These are phyloP conservation scores for Philantomba maxwellii DNA, from an alignment of 2,113 vertebrate genomes.

Conservation along the genomic window DNA sequence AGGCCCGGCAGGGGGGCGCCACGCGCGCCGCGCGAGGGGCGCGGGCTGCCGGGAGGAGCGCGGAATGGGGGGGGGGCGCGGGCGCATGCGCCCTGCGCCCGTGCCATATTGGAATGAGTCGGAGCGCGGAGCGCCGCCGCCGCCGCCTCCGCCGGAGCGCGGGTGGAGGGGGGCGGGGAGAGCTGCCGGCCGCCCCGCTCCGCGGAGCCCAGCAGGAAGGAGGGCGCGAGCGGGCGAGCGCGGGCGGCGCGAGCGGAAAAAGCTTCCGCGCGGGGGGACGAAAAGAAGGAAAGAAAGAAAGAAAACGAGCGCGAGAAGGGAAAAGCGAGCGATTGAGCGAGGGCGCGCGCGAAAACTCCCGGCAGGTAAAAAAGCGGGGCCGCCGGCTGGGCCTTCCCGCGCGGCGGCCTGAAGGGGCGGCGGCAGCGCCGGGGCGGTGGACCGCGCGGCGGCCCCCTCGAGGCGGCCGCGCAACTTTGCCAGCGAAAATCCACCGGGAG, in stretches of 20 bases:
- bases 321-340: background rate
- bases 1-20: background rate
- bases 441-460: conserved; percentile 21
- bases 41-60: conserved; percentile 66
- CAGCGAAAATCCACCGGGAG: background rate
- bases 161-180: conserved; percentile 74
- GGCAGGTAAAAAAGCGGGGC: conserved; percentile 83
- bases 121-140: conserved; percentile 83
- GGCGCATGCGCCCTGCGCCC: conserved; percentile 83
- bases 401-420: conserved; percentile 60
- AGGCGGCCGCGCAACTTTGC: conserved; percentile 59
- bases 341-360: conserved; percentile 84
- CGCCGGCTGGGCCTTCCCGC: conserved; percentile 61
- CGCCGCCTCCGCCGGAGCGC: conserved; percentile 82
- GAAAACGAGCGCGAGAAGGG: conserved; percentile 66
- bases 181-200: conserved; percentile 69
- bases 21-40: conserved; percentile 65
- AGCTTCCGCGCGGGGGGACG: conserved; percentile 8
- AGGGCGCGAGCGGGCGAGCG: conserved; percentile 59
- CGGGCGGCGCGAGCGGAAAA: conserved; percentile 43
- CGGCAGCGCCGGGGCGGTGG: conserved; percentile 30
- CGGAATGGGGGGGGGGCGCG: conserved; percentile 76
- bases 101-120: conserved; percentile 97
- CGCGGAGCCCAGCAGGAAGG: conserved; percentile 69
- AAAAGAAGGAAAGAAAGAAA: conserved; percentile 72